Conservation (phyloP, 1,140 invertebrate species). For the Thereuonema tuberculata region DNA sequence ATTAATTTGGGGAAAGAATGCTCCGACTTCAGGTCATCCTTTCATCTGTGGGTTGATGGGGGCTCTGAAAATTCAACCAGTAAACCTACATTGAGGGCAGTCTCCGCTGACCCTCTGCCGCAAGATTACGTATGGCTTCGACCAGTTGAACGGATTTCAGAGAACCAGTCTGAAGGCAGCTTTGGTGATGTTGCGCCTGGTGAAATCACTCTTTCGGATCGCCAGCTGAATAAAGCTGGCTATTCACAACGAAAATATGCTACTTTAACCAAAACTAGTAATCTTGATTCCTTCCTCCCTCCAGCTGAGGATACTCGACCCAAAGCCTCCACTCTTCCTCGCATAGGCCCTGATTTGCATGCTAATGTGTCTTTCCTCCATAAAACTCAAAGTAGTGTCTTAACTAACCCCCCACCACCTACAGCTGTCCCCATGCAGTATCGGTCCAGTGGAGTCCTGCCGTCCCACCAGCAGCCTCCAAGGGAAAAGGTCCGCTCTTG, state of each 20-base stretch:
- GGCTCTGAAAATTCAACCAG: too few species aligned
- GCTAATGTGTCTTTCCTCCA: constrained; percentile 10
- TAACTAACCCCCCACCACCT: constrained; percentile 8
- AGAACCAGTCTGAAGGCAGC: neutral
- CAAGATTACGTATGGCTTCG: neutral
- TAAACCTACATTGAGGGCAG: neutral
- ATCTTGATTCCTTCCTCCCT: neutral
- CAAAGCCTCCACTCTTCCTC: constrained; percentile 7
- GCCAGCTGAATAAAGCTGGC: neutral
- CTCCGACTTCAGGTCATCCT: neutral
- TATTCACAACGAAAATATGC: neutral
- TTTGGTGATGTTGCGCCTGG: neutral
- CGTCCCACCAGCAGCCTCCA: neutral
- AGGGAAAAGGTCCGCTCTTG: constrained; percentile 7
- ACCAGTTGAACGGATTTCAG: neutral
- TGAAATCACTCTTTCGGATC: neutral
- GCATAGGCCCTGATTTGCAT: constrained; percentile 2
- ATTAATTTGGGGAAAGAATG: neutral
- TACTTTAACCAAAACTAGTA: constrained; percentile 1
- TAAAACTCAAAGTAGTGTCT: constrained; percentile 3
- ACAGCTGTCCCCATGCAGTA: neutral
- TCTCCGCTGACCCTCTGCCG: constrained; percentile 4
- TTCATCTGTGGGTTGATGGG: neutral
- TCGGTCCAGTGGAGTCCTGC: neutral
- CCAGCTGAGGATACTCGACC: neutral